Evolutionary conservation across 2,888 invertebrate species (phyloP).

Genomic region (Xestoiulus laeticollis): DNA sequence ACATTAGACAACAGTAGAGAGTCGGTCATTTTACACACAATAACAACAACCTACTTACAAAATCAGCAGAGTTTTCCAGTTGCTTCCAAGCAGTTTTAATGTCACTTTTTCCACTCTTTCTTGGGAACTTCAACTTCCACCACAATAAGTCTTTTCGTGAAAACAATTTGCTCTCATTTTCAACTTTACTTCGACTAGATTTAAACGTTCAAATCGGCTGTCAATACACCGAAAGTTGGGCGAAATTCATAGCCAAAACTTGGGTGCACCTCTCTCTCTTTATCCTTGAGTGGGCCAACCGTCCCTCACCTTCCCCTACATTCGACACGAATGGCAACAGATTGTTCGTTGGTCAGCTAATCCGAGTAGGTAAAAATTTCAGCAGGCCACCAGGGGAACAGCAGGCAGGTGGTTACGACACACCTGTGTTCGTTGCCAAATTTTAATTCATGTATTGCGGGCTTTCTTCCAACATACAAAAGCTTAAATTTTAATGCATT

Average conservation of each 20-base stretch:
- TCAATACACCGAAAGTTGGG: not conserved
- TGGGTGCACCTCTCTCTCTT: not conserved
- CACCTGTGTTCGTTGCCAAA: not conserved
- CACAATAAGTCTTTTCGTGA: not conserved
- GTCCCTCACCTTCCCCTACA: not conserved
- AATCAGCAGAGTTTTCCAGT: not conserved
- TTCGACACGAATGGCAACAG: slow-evolving; percentile 2
- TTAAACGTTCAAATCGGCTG: not conserved
- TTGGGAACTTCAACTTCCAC: not conserved
- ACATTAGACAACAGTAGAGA: not conserved
- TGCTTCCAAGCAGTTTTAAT: not conserved
- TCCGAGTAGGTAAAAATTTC: not conserved
- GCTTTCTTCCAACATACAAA: not conserved
- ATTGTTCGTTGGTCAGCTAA: not conserved
- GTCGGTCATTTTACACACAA: slow-evolving; percentile 3
- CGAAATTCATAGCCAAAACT: too few species aligned
- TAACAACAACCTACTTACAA: not conserved
- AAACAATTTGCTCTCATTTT: not conserved
- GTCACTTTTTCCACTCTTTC: not conserved
- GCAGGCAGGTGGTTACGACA: slow-evolving; percentile 22
- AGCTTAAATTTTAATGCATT: not conserved
- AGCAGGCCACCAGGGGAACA: slow-evolving; percentile 18
- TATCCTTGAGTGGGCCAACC: not conserved
- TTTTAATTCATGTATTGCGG: not conserved
- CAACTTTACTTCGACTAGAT: not conserved